phyloP scores from a whole-genome alignment of 2,113 vertebrate species.

The Stigmatopora argus region DNA sequence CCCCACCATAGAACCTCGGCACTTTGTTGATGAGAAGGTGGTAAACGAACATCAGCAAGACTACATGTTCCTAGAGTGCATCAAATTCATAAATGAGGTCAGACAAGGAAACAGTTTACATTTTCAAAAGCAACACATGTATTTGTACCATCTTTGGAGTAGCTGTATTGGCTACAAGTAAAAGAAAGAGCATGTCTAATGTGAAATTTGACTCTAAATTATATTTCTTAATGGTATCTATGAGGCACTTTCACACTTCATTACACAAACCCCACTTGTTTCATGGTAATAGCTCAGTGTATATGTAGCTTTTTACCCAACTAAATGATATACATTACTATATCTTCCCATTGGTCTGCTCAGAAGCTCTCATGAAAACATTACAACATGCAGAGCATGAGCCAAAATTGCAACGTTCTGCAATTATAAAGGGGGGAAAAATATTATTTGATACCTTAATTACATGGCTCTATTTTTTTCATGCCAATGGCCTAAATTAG shows the following conservation, averaged over 20 bases:
- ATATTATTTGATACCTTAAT: too few relatives aligned
- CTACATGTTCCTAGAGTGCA: slow-evolving; percentile 95
- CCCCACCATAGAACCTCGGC: slow-evolving; percentile 82
- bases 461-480: too few relatives aligned
- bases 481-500: not conserved
- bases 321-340: not conserved
- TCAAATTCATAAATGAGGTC: slow-evolving; percentile 87
- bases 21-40: slow-evolving; percentile 87
- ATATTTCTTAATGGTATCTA: not conserved
- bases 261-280: not conserved
- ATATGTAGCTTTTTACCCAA: not conserved
- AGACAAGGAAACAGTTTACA: slow-evolving; percentile 1
- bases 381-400: too few relatives aligned
- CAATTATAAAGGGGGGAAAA: too few relatives aligned
- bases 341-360: not conserved
- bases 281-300: not conserved
- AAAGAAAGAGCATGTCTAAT: not conserved
- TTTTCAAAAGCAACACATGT: not conserved
- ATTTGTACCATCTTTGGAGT: not conserved
- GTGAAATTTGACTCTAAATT: not conserved
- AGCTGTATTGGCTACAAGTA: not conserved
- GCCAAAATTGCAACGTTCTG: too few relatives aligned
- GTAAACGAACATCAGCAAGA: slow-evolving; percentile 89
- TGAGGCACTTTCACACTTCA: not conserved
- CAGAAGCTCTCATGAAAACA: not conserved